Evolutionary conservation across 1,140 invertebrate species (phyloP).

Genomic region (Myzus persicae): DNA sequence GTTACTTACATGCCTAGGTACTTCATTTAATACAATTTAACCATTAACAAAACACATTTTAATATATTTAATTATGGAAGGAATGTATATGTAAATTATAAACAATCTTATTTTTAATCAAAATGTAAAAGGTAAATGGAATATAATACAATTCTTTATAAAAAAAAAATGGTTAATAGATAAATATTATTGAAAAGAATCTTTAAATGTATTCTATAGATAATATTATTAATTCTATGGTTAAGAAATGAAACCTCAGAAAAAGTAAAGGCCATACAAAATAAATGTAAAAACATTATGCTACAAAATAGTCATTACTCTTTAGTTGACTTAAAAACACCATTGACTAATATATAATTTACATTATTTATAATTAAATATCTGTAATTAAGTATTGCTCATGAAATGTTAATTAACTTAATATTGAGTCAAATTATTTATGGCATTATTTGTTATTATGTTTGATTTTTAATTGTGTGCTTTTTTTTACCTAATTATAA

Average conservation of each 20-base stretch:
- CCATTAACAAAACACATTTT: background rate
- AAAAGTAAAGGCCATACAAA: background rate
- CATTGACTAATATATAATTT: background rate
- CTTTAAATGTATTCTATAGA: background rate
- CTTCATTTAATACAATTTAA: background rate
- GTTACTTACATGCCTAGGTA: background rate
- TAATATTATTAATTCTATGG: background rate
- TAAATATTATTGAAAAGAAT: background rate
- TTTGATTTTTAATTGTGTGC: constrained; percentile 33
- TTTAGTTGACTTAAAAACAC: background rate
- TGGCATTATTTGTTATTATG: constrained; percentile 40
- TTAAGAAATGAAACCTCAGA: background rate
- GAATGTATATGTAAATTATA: background rate
- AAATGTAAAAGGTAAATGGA: background rate
- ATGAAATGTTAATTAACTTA: background rate
- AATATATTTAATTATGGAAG: constrained; percentile 12
- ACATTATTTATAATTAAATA: background rate
- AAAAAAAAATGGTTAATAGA: background rate
- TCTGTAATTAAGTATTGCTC: background rate
- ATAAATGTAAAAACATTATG: background rate
- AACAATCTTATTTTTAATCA: background rate
- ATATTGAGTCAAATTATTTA: background rate
- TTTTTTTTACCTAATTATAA: background rate
- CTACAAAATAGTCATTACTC: background rate
- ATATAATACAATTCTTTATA: background rate